These are phyloP conservation scores for Microplitis deprimator DNA, from an alignment of 2,888 invertebrate species.

Conservation along the genomic window DNA sequence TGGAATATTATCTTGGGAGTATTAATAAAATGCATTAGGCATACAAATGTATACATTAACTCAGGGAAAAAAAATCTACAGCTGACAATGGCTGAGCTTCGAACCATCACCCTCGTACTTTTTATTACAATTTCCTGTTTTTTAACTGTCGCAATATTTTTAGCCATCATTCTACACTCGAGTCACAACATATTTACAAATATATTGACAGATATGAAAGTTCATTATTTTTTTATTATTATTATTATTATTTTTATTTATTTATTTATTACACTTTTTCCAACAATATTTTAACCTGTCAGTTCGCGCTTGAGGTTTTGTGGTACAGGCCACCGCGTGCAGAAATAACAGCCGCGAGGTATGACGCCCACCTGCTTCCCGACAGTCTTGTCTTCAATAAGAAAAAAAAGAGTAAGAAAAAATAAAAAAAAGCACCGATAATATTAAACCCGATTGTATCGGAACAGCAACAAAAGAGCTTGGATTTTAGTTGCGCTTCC, in stretches of 20 bases:
- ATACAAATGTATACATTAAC: background rate
- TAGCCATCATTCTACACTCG: too few relatives aligned
- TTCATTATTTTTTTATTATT: background rate
- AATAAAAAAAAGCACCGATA: constrained; percentile 15
- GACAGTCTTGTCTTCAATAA: constrained; percentile 46
- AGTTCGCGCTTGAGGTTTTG: constrained; percentile 45
- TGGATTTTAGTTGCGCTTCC: background rate
- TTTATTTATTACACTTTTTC: constrained; percentile 10
- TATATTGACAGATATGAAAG: background rate
- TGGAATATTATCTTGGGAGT: background rate
- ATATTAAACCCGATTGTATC: background rate
- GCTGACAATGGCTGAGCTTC: constrained; percentile 20
- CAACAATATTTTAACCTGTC: constrained; percentile 7
- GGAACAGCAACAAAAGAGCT: background rate
- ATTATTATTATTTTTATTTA: background rate
- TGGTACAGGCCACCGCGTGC: constrained; percentile 43
- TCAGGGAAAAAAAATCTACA: background rate
- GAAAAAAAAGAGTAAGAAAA: background rate
- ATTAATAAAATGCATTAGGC: background rate
- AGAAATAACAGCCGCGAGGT: constrained; percentile 49
- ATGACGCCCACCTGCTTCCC: constrained; percentile 62
- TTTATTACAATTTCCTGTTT: constrained; percentile 9
- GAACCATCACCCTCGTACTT: background rate
- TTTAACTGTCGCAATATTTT: background rate
- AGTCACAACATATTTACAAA: background rate